These are phyloP conservation scores for Resseliella maxima DNA, from an alignment of 2,888 invertebrate genomes.

Conservation along the genomic window DNA sequence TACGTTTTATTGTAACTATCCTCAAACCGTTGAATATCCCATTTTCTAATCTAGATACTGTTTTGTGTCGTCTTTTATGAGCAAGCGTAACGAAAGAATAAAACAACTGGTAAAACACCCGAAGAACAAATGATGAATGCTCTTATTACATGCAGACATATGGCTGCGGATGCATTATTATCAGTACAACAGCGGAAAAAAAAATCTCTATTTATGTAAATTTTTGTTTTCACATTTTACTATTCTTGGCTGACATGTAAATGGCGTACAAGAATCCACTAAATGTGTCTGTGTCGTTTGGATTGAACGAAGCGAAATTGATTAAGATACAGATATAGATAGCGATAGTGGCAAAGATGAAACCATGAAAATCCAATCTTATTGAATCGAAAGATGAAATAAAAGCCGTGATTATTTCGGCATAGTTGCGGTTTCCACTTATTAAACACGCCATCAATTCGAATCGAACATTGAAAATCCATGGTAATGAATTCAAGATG, in stretches of 20 bases:
- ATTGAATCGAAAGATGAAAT: not conserved
- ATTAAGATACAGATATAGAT: not conserved
- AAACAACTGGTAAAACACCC: not conserved
- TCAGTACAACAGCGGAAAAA: no score
- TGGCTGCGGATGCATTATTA: conserved; percentile 37
- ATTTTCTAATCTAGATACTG: conserved; percentile 5
- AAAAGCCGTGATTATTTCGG: conserved; percentile 32
- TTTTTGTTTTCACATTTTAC: conserved; percentile 18
- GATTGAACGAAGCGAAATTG: not conserved
- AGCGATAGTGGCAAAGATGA: not conserved
- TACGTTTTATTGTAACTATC: not conserved
- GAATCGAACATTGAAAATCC: not conserved
- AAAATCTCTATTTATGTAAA: conserved; percentile 23
- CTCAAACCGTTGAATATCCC: not conserved
- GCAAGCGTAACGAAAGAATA: not conserved
- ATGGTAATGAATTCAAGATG: not conserved
- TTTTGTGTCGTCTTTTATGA: not conserved
- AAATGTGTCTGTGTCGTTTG: not conserved
- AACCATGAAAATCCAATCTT: conserved; percentile 31
- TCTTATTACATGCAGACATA: conserved; percentile 49
- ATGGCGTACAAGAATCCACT: conserved; percentile 5
- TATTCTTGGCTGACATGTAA: conserved; percentile 23
- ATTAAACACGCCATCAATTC: not conserved
- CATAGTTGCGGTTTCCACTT: conserved; percentile 30
- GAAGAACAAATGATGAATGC: conserved; percentile 32